Base-by-base conservation (phyloP, 2,113 vertebrate genomes). In the Orycteropus afer region DNA sequence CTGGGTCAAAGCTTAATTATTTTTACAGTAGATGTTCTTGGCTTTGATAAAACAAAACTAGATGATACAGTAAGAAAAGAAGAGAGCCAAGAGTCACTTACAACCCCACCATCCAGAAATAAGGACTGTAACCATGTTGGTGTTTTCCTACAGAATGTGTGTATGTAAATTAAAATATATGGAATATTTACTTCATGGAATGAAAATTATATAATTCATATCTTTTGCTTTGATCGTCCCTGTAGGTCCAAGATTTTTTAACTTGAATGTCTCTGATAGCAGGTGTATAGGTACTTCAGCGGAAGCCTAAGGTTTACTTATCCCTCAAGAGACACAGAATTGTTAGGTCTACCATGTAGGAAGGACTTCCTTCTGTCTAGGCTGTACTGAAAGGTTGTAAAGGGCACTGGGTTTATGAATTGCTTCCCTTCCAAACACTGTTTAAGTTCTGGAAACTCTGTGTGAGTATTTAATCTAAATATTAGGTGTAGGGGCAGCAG, bases 241-340 rank as follows among this genome's bases (percentile, higher is more conserved):
- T 42, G 86, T 86, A 65, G 88, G 90, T 13, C 69, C 86, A 79
- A 7, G 27, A 53, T 80, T 90, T 95, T 93, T 84, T 17, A 57
- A 81, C 65, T 63, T 55, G 51, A 89, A 59, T 34, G 55, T 85
- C 40, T 86, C 57, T 77, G 53, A n/a, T 76, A 37, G 59, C 76
- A 63, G 45, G 14, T 85, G 12, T 83, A 13, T 65, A 22, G 20
- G 18, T 20, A 27, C 45, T 65, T 67, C 57, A 84, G 27, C 10
- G 59, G 22, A 88, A 63, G 1, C 37, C n/a, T 57, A 18, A 93
- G 5, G 55, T 83, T 90, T 69, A 53, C 34, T 79, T 91, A 49
- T 81, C 13, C 15, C 55, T 34, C 32, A 59, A 61, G 89, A 86
- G 51, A 81, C 71, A 53, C 29, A 77, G 27, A 57, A 61, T 82